Evolutionary conservation across 2,888 invertebrate species (phyloP).

Genomic region (Dilophus febrilis): DNA sequence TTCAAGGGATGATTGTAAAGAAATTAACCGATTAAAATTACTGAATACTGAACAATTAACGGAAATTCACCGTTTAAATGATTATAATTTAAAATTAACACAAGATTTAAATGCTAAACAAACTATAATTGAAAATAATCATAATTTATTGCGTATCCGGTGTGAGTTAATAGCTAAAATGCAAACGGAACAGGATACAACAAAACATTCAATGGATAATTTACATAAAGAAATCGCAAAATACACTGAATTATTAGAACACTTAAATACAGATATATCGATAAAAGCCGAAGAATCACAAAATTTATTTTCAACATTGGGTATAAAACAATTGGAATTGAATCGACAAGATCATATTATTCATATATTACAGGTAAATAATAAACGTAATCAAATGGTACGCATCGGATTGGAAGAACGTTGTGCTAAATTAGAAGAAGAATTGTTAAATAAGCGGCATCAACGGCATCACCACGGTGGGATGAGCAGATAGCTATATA

Average conservation of each 20-base stretch:
- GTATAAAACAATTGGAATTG: conserved; percentile 19
- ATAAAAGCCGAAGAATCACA: conserved; percentile 20
- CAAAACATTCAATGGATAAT: neutral
- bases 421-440: neutral
- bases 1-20: too few species aligned
- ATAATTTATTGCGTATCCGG: neutral
- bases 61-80: too few species aligned
- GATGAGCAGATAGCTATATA: too few species aligned
- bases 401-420: neutral
- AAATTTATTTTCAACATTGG: conserved; percentile 18
- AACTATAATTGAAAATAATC: neutral
- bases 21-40: too few species aligned
- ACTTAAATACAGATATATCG: conserved; percentile 17
- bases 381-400: conserved; percentile 2
- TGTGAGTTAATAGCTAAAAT: neutral
- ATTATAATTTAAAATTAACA: neutral
- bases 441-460: too few species aligned
- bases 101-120: neutral
- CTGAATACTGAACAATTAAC: too few species aligned
- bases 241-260: too few species aligned
- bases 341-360: conserved; percentile 20
- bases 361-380: conserved; percentile 20
- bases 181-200: neutral
- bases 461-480: too few species aligned
- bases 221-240: too few species aligned